Evolutionary conservation across 2,888 invertebrate genomes (phyloP).

Genomic region (Sialis lutaria): DNA sequence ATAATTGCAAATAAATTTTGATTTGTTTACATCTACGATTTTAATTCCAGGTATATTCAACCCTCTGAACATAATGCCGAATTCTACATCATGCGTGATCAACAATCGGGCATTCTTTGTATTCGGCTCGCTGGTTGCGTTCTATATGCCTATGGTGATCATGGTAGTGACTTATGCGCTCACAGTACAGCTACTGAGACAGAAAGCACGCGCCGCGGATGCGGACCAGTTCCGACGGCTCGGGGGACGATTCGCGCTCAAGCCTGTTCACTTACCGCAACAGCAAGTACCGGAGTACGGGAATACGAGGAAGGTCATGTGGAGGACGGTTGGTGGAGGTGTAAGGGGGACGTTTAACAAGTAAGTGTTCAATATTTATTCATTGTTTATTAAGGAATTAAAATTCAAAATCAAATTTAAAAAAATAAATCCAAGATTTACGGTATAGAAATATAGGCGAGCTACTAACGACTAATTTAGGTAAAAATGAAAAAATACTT

Average conservation of each 20-base stretch:
- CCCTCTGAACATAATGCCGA: conserved; percentile 64
- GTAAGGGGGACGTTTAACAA: conserved; percentile 14
- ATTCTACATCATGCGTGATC: conserved; percentile 57
- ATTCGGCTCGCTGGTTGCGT: conserved; percentile 82
- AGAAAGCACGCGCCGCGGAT: conserved; percentile 54
- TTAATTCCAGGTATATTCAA: conserved; percentile 49
- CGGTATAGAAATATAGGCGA: no score
- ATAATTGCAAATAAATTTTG: not conserved
- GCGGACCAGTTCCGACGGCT: conserved; percentile 35
- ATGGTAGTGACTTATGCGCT: conserved; percentile 87
- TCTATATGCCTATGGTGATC: conserved; percentile 88
- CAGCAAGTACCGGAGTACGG: not conserved
- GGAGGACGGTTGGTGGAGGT: conserved; percentile 25
- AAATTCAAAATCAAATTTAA: no score
- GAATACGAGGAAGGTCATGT: conserved; percentile 11
- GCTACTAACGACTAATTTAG: no score
- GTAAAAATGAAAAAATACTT: no score
- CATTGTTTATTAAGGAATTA: no score
- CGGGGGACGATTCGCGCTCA: conserved; percentile 24
- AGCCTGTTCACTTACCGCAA: not conserved
- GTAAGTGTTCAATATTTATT: no score
- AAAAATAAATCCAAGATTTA: no score
- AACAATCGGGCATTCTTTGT: conserved; percentile 76
- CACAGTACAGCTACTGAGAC: conserved; percentile 71
- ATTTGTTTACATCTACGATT: not conserved